phyloP scores from a whole-genome alignment of 2,797 vertebrate genomes.

The Otus scops region DNA sequence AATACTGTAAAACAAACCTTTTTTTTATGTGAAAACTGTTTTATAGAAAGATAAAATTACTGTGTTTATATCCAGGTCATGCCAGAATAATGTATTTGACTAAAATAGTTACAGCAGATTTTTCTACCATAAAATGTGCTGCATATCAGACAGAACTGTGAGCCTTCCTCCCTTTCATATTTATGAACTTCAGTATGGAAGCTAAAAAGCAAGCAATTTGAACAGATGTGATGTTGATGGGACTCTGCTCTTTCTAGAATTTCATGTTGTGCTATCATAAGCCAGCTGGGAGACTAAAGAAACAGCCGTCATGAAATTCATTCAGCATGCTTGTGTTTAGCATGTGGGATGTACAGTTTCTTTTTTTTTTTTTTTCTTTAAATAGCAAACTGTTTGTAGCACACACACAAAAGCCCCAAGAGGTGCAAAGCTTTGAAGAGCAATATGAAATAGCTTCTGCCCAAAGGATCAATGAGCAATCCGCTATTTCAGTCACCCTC shows the following conservation, averaged over 20 bases:
- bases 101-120: neutral
- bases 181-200: conserved; percentile 19
- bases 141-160: neutral
- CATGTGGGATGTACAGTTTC: neutral
- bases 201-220: neutral
- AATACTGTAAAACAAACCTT: neutral
- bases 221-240: conserved; percentile 43
- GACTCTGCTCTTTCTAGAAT: neutral
- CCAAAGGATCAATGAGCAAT: neutral
- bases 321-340: neutral
- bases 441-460: neutral
- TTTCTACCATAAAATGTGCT: neutral
- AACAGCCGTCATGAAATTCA: neutral
- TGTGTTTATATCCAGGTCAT: neutral
- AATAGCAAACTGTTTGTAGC: neutral
- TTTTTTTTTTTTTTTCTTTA: neutral
- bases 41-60: neutral
- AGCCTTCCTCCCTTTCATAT: conserved; percentile 11
- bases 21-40: neutral
- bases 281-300: conserved; percentile 5
- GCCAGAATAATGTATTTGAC: neutral
- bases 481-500: neutral
- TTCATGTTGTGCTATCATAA: neutral
- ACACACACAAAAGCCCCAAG: neutral
- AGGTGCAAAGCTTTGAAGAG: neutral